Evolutionary conservation across 2,113 vertebrate species (phyloP), one percentile per base, ranked within the genome.

Genomic region (Arothron firmamentum): DNA sequence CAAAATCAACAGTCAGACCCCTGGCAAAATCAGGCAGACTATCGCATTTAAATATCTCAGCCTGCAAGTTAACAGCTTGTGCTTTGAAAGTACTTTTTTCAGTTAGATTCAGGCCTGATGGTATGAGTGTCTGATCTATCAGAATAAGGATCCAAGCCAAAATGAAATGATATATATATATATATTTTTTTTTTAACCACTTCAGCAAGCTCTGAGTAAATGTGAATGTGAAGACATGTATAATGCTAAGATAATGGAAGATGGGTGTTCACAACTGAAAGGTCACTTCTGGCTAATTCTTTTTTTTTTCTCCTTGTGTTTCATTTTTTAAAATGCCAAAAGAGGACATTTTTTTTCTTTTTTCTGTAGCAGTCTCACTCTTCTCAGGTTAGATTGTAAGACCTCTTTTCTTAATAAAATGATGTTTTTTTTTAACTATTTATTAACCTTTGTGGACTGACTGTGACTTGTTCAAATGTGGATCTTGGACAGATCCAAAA

Each of bases 351-450:
- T 56, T 60, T 52, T 59, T 14, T 14, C 6, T 45, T 12, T 68
- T 34, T 64, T 80, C 62, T 81, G 80, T 84, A 85, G 81, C 85
- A 78, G 78, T 77, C 77, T 82, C 79, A 81, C 74, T 82, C 70
- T 86, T 85, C 83, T 89, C 85, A 80, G 83, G 83, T 81, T 87
- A 85, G 84, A 79, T 76, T 65, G 62, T 78, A 74, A 79, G 65
- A 83, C 61, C 66, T 75, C 58, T 85, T 87, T 87, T 88, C 60
- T n/a, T 84, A 84, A 83, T 75, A 74, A 81, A 79, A 76, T 65
- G 41, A 67, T 79, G 74, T 84, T 85, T 80, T 83, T 85, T 80
- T 66, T 52, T 67, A 61, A 83, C 70, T 70, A 52, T 48, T 70
- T 70, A 57, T 76, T 72, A 59, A 63, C 59, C 20, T 56, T 74